These are phyloP conservation scores for Melitaea cinxia DNA, from an alignment of 1,140 invertebrate genomes.

Conservation along the genomic window DNA sequence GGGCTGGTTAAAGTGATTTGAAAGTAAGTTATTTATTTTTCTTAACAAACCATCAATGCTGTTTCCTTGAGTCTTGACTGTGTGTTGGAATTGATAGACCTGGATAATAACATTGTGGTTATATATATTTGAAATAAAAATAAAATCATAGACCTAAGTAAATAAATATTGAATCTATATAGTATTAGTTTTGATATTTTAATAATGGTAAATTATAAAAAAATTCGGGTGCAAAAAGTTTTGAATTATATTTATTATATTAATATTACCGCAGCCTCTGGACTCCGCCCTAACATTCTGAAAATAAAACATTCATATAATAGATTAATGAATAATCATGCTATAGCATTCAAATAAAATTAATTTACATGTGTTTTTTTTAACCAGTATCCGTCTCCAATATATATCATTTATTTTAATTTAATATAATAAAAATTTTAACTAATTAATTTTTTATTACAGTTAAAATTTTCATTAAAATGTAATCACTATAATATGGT, in stretches of 20 bases:
- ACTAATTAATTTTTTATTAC: no score
- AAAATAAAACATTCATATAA: conserved; percentile 41
- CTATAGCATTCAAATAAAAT: no score
- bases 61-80: conserved; percentile 61
- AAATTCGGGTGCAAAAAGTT: no score
- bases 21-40: conserved; percentile 67
- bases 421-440: no score
- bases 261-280: conserved; percentile 80
- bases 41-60: conserved; percentile 61
- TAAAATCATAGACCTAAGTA: not conserved
- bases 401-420: no score
- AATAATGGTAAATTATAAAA: no score
- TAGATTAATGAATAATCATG: not conserved
- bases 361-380: no score
- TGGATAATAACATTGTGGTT: conserved; percentile 41
- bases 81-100: conserved; percentile 81
- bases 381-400: no score
- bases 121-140: conserved; percentile 21
- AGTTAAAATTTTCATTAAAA: no score
- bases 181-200: not conserved
- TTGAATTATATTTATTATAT: not conserved
- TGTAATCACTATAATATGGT: no score
- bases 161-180: not conserved
- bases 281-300: conserved; percentile 82
- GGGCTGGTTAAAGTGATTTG: conserved; percentile 76